phyloP scores from a whole-genome alignment of 2,888 invertebrate species.

The Penaeus monodon region DNA sequence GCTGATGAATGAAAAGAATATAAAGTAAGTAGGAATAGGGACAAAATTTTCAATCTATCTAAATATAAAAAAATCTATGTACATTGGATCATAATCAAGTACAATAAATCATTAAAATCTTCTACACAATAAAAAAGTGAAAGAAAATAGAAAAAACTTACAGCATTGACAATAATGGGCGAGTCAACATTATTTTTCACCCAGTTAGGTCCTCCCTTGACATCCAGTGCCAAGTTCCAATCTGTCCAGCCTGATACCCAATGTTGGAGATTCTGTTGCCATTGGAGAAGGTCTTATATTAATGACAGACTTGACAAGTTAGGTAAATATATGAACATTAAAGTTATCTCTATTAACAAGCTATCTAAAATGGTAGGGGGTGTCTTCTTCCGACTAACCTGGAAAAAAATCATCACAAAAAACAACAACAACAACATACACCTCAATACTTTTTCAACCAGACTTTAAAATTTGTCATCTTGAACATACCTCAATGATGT shows the following conservation, averaged over 20 bases:
- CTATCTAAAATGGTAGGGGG: no score
- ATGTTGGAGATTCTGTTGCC: slow-evolving; percentile 70
- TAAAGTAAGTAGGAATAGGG: background rate
- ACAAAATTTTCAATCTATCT: background rate
- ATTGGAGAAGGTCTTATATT: no score
- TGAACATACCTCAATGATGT: slow-evolving; percentile 71
- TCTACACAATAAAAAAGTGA: background rate
- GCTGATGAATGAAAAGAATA: slow-evolving; percentile 12
- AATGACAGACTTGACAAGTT: no score
- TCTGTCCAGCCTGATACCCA: slow-evolving; percentile 74
- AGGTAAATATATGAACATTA: no score
- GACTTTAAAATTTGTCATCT: background rate
- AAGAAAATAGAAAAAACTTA: slow-evolving; percentile 28
- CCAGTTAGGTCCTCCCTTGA: slow-evolving; percentile 74
- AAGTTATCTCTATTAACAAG: no score
- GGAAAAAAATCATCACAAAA: no score
- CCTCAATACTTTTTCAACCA: no score
- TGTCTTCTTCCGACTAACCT: no score
- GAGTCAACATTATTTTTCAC: slow-evolving; percentile 73
- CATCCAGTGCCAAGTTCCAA: slow-evolving; percentile 74
- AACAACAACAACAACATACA: no score
- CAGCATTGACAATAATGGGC: slow-evolving; percentile 72
- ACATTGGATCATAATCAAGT: background rate
- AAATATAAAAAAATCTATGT: background rate
- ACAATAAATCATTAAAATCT: background rate